Evolutionary conservation across 2,113 vertebrate genomes (phyloP), one percentile per base, ranked within the genome.

Genomic region (Psephotus haematonotus): DNA sequence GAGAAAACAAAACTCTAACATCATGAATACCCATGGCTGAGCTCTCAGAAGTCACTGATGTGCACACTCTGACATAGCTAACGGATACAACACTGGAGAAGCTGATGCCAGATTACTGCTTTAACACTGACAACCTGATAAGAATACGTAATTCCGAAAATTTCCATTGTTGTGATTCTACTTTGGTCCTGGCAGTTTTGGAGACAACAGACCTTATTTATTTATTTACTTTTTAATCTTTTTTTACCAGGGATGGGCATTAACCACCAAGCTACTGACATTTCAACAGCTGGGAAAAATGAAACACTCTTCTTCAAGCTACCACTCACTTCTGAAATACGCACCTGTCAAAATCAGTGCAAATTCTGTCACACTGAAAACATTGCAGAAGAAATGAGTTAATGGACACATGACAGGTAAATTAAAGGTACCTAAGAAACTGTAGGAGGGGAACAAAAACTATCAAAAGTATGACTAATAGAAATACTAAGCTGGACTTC

Each of bases 71-170:
- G 79, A 81, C 96, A 88, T 52, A 33, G 44, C 24, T 35, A 95
- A 96, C 41, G 1, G 53, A 92, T 72, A 92, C 24, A 53, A 75
- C 77, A 62, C 3, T 86, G 37, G 84, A 95, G 46, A 94, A 95
- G 70, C 60, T 71, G 79, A 94, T 79, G 60, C 69, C 93, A 94
- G 63, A 86, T 90, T 76, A 92, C 20, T 79, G 86, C 87, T 95
- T 97, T 94, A 94, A 80, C 84, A 76, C 76, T 84, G 77, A 93
- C 69, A 97, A 44, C 39, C 96, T 96, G 43, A 81, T 71, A 10
- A 39, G 39, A 39, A 39, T 55, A 90, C 20, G 23, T 65, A 95
- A 96, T 74, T 95, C 7, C 55, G 90, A 85, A 90, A 69, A 81
- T 60, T 82, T 94, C 65, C 31, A 74, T 5, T 10, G 5, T 7